These are phyloP conservation scores for Galemys pyrenaicus DNA, from an alignment of 2,113 vertebrate genomes.

Conservation along the genomic window DNA sequence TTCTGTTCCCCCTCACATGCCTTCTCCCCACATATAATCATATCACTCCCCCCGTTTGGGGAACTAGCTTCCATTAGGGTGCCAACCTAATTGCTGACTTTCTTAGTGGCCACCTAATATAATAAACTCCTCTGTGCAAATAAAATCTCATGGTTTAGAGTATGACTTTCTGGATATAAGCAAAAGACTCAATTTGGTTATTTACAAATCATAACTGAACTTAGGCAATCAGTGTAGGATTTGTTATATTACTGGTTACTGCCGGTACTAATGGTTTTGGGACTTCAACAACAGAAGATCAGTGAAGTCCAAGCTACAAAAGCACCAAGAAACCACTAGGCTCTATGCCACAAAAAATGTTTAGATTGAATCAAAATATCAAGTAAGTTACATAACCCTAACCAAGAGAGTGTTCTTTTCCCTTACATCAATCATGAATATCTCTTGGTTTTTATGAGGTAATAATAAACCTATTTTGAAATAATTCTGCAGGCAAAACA, in stretches of 20 bases:
- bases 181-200: too few species aligned
- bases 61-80: too few species aligned
- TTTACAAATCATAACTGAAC: not conserved
- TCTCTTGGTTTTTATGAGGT: slow-evolving; percentile 72
- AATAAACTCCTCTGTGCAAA: too few species aligned
- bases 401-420: slow-evolving; percentile 84
- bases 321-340: slow-evolving; percentile 81
- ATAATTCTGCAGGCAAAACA: slow-evolving; percentile 67
- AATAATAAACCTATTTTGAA: slow-evolving; percentile 70
- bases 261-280: slow-evolving; percentile 90
- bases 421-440: slow-evolving; percentile 74
- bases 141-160: too few species aligned
- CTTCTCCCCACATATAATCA: too few species aligned
- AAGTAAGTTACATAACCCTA: slow-evolving; percentile 85
- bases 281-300: slow-evolving; percentile 91
- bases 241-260: slow-evolving; percentile 87
- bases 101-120: too few species aligned
- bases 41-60: too few species aligned
- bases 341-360: slow-evolving; percentile 88
- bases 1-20: too few species aligned
- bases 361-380: slow-evolving; percentile 87
- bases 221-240: slow-evolving; percentile 88
- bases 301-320: slow-evolving; percentile 92
- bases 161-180: too few species aligned
- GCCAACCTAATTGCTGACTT: too few species aligned